A percentile compares a stretch with the other conserved stretches of the same genome.
phyloP scores from a whole-genome alignment of 2,888 invertebrate species.

The Caprella mutica region DNA sequence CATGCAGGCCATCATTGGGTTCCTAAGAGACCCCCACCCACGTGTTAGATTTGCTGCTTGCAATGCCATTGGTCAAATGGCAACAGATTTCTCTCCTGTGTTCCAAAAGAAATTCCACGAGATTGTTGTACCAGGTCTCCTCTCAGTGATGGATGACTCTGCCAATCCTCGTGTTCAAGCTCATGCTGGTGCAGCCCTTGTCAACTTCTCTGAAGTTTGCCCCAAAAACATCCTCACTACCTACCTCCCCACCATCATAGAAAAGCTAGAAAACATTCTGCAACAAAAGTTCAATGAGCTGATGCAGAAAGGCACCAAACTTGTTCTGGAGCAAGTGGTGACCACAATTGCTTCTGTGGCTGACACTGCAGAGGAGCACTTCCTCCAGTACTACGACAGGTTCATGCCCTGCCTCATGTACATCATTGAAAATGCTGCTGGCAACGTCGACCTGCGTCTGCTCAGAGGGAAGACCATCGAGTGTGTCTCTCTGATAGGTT shows the following conservation, averaged over 20 bases:
- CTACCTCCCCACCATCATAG: conserved; percentile 83
- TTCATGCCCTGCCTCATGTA: conserved; percentile 91
- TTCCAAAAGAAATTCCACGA: conserved; percentile 98
- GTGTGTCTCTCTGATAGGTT: conserved; percentile 93
- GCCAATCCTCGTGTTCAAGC: conserved; percentile 73
- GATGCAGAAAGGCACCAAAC: conserved; percentile 83
- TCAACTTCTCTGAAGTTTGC: conserved; percentile 98
- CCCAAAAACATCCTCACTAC: conserved; percentile 82
- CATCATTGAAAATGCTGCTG: conserved; percentile 86
- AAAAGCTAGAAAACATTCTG: conserved; percentile 75
- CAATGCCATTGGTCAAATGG: conserved; percentile 97
- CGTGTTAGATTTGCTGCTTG: conserved; percentile 93
- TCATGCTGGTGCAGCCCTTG: conserved; percentile 79
- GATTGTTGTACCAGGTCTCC: conserved; percentile 80
- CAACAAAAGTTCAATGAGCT: conserved; percentile 89
- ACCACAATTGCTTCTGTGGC: conserved; percentile 97
- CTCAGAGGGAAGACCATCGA: conserved; percentile 96
- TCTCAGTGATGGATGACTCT: conserved; percentile 78
- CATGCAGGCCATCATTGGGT: conserved; percentile 27
- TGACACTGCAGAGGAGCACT: conserved; percentile 93
- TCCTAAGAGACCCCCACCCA: conserved; percentile 54
- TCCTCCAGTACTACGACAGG: conserved; percentile 84
- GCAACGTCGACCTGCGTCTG: conserved; percentile 73
- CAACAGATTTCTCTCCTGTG: conserved; percentile 90
- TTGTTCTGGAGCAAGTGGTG: conserved; percentile 96